Conservation (phyloP, 2,888 invertebrate species). For the Scaptomyza parva region DNA sequence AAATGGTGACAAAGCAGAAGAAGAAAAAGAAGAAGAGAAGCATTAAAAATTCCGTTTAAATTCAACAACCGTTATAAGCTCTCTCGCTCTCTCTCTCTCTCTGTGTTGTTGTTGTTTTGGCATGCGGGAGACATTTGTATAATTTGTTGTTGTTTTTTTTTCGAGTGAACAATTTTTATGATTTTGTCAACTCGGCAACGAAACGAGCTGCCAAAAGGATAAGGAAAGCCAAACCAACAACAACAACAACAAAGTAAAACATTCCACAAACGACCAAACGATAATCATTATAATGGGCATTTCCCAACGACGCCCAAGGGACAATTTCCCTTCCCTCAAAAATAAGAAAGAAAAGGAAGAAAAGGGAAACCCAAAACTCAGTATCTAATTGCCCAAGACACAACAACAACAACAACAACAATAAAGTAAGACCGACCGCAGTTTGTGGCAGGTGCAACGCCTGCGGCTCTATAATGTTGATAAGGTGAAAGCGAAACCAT, state of each 20-base stretch:
- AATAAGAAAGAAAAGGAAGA: background rate
- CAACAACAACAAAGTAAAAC: conserved; percentile 12
- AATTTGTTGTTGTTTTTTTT: conserved; percentile 78
- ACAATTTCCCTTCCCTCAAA: conserved; percentile 12
- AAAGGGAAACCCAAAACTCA: conserved; percentile 31
- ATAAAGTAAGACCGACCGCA: conserved; percentile 7
- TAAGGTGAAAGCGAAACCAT: conserved; percentile 34
- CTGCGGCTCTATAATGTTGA: conserved; percentile 42
- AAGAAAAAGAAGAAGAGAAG: conserved; percentile 1
- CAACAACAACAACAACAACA: too few relatives aligned
- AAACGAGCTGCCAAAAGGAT: conserved; percentile 76
- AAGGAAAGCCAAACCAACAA: conserved; percentile 16
- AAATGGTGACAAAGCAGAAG: conserved; percentile 56
- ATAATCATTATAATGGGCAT: conserved; percentile 76
- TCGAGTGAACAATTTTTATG: conserved; percentile 74
- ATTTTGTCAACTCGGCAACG: conserved; percentile 75
- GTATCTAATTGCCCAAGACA: conserved; percentile 68
- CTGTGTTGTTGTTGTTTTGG: conserved; percentile 14
- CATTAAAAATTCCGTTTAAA: conserved; percentile 63
- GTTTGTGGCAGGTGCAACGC: conserved; percentile 53
- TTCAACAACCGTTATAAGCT: conserved; percentile 15
- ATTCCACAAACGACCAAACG: conserved; percentile 72
- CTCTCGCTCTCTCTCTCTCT: too few relatives aligned
- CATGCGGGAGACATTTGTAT: conserved; percentile 74
- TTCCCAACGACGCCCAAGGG: conserved; percentile 72